phyloP scores from a whole-genome alignment of 2,113 vertebrate species.

The Acanthochromis polyacanthus region DNA sequence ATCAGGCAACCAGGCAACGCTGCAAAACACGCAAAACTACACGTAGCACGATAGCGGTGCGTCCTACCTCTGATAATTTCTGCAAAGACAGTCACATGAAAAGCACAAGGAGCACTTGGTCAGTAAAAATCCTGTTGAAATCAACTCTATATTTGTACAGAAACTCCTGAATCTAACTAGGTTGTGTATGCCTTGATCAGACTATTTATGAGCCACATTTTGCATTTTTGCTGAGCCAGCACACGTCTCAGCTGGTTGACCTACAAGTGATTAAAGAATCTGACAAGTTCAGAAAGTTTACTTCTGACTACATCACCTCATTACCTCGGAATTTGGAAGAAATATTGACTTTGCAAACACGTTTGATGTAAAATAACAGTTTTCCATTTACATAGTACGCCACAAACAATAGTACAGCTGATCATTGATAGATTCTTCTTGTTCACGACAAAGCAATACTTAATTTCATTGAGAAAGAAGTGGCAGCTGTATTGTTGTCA shows the following conservation, averaged over 20 bases:
- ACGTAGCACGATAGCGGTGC: neutral
- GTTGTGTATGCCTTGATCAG: neutral
- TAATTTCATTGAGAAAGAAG: neutral
- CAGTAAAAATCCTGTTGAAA: neutral
- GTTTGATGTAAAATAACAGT: neutral
- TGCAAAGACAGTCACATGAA: conserved; percentile 29
- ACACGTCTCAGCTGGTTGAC: conserved; percentile 10
- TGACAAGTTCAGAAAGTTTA: conserved; percentile 6
- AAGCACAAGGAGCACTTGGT: neutral
- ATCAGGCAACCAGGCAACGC: neutral
- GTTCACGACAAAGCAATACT: neutral
- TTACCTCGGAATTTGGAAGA: conserved; percentile 3
- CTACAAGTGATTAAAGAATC: neutral
- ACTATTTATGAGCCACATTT: neutral
- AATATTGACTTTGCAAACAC: conserved; percentile 11
- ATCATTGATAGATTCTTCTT: neutral
- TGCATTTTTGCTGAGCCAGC: conserved; percentile 25
- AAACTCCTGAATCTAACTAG: conserved; percentile 7
- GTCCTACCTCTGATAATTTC: conserved; percentile 58
- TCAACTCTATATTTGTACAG: neutral
- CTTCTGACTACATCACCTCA: neutral
- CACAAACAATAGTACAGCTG: neutral
- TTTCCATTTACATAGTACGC: neutral
- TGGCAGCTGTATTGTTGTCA: neutral
- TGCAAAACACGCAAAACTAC: conserved; percentile 10